These are phyloP conservation scores for Colinus virginianus DNA, from an alignment of 2,113 vertebrate species.

Conservation along the genomic window DNA sequence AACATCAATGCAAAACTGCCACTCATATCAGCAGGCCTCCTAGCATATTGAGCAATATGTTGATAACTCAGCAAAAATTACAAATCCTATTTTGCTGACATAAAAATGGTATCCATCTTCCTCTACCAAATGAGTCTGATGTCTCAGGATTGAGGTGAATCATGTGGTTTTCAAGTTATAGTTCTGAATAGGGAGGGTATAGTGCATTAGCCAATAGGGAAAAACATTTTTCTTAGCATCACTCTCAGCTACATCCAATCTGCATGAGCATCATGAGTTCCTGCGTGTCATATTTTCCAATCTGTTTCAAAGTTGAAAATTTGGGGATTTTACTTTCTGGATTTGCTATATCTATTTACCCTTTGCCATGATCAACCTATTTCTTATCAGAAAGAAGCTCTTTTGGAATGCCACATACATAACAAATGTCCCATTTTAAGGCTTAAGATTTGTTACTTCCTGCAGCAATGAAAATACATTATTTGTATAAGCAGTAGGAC, in stretches of 20 bases:
- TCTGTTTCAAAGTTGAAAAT: neutral
- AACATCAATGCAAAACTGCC: neutral
- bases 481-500: conserved; percentile 39
- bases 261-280: neutral
- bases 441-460: neutral
- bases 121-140: neutral
- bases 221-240: neutral
- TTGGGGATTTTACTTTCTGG: neutral
- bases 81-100: neutral
- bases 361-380: neutral
- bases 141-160: neutral
- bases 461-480: neutral
- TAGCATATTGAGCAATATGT: neutral
- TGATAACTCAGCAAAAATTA: neutral
- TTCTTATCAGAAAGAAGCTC: neutral
- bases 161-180: neutral
- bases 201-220: neutral
- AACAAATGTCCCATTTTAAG: neutral
- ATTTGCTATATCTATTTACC: neutral
- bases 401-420: neutral
- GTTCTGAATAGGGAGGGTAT: neutral
- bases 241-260: neutral
- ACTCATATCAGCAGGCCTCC: neutral
- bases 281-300: neutral
- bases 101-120: neutral